A percentile compares a stretch with the other conserved stretches of the same genome.
Evolutionary conservation across 1,140 invertebrate species (phyloP).

Genomic region (Eumeta japonica): DNA sequence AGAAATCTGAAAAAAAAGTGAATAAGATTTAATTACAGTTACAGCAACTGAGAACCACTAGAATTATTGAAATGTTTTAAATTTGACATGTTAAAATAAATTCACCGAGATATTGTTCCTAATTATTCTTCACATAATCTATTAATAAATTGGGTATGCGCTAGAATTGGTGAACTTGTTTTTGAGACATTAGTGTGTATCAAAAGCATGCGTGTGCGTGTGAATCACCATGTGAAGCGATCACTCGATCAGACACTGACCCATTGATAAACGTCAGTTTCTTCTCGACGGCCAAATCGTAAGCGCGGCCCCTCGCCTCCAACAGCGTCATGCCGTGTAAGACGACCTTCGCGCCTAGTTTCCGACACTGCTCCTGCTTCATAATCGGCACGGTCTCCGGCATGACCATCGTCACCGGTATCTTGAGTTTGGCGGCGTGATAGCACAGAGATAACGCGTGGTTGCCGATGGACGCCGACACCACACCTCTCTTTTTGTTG

Average conservation of each 20-base stretch:
- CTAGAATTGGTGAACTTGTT: too few relatives aligned
- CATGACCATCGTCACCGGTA: slow-evolving; percentile 80
- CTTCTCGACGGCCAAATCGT: slow-evolving; percentile 31
- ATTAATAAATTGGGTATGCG: too few relatives aligned
- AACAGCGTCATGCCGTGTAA: slow-evolving; percentile 49
- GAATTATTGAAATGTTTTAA: too few relatives aligned
- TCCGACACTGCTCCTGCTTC: slow-evolving; percentile 70
- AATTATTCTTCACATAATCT: too few relatives aligned
- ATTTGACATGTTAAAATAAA: too few relatives aligned
- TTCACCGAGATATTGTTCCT: too few relatives aligned
- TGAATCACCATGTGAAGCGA: neutral
- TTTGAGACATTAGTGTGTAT: too few relatives aligned
- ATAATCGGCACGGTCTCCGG: slow-evolving; percentile 70
- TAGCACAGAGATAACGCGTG: slow-evolving; percentile 63
- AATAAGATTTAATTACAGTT: too few relatives aligned
- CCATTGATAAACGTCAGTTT: slow-evolving; percentile 36
- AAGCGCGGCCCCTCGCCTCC: slow-evolving; percentile 30
- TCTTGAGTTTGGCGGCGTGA: slow-evolving; percentile 66
- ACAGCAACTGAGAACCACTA: too few relatives aligned
- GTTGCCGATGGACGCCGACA: slow-evolving; percentile 77
- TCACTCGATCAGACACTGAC: slow-evolving; percentile 18
- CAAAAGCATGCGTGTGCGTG: too few relatives aligned
- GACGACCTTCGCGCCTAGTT: slow-evolving; percentile 70
- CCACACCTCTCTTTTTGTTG: slow-evolving; percentile 68
- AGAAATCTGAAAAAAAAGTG: too few relatives aligned